A percentile compares a stretch with the other conserved stretches of the same genome.
These are phyloP conservation scores for Drosophila seclusa DNA, from an alignment of 2,888 invertebrate genomes.

Conservation along the genomic window DNA sequence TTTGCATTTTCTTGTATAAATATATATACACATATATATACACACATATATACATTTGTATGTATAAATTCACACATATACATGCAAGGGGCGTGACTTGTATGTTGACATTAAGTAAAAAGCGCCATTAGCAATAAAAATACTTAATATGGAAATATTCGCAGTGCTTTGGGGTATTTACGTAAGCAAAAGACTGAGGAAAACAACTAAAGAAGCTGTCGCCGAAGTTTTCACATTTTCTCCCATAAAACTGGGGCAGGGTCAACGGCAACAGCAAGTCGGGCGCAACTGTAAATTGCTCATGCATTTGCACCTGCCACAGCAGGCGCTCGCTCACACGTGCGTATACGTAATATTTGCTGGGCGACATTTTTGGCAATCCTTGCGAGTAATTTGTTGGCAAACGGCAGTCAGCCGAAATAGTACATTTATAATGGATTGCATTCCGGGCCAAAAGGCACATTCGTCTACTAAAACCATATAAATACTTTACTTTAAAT, in stretches of 20 bases:
- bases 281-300: slow-evolving; percentile 50
- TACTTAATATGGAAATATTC: slow-evolving; percentile 80
- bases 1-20: slow-evolving; percentile 42
- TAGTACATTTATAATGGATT: slow-evolving; percentile 6
- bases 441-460: not conserved
- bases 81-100: slow-evolving; percentile 49
- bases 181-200: slow-evolving; percentile 46
- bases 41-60: not conserved
- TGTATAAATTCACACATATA: slow-evolving; percentile 4
- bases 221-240: slow-evolving; percentile 55
- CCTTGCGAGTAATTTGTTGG: slow-evolving; percentile 2
- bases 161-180: slow-evolving; percentile 67
- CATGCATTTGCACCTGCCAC: slow-evolving; percentile 55
- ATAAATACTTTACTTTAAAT: not conserved
- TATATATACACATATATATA: not conserved
- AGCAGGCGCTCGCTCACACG: slow-evolving; percentile 10
- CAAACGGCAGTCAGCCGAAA: slow-evolving; percentile 20
- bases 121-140: slow-evolving; percentile 81
- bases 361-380: slow-evolving; percentile 11
- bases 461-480: not conserved
- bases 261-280: slow-evolving; percentile 32
- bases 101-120: slow-evolving; percentile 75
- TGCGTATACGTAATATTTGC: slow-evolving; percentile 53
- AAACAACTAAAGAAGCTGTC: slow-evolving; percentile 67
- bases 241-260: slow-evolving; percentile 34